These are phyloP conservation scores for Scomber colias DNA, from an alignment of 2,113 vertebrate species.

Conservation along the genomic window DNA sequence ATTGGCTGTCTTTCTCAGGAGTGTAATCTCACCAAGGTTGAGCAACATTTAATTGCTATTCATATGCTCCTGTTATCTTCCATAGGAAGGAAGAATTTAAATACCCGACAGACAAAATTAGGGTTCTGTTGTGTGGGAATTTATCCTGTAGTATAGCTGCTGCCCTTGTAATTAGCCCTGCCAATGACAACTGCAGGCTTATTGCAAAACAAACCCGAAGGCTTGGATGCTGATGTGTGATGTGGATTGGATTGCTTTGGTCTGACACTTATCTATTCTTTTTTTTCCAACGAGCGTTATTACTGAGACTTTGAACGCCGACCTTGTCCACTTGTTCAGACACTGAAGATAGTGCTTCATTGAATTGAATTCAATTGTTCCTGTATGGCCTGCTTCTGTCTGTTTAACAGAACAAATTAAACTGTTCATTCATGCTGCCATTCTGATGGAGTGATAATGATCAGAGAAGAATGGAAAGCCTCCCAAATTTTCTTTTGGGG, in stretches of 20 bases:
- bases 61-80: constrained; percentile 75
- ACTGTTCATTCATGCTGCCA: constrained; percentile 59
- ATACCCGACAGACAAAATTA: constrained; percentile 77
- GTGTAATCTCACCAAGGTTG: constrained; percentile 77
- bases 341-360: constrained; percentile 38
- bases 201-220: constrained; percentile 72
- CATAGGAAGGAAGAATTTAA: constrained; percentile 79
- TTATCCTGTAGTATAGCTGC: constrained; percentile 62
- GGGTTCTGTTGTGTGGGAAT: constrained; percentile 71
- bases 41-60: constrained; percentile 82
- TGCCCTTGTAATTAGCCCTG: constrained; percentile 76
- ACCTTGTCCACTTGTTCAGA: constrained; percentile 63
- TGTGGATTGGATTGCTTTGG: constrained; percentile 70
- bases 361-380: constrained; percentile 62
- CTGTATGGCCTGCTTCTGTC: constrained; percentile 58
- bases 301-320: constrained; percentile 50
- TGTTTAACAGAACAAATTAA: constrained; percentile 75
- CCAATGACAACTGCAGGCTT: constrained; percentile 65
- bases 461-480: constrained; percentile 57
- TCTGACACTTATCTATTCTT: constrained; percentile 50
- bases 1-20: constrained; percentile 70
- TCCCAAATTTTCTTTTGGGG: constrained; percentile 4
- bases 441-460: constrained; percentile 73
- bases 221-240: constrained; percentile 61
- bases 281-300: constrained; percentile 54